Percentiles rank a stretch among this genome's conserved stretches.
phyloP scores from a whole-genome alignment of 1,140 invertebrate genomes.

The Cydia pomonella region DNA sequence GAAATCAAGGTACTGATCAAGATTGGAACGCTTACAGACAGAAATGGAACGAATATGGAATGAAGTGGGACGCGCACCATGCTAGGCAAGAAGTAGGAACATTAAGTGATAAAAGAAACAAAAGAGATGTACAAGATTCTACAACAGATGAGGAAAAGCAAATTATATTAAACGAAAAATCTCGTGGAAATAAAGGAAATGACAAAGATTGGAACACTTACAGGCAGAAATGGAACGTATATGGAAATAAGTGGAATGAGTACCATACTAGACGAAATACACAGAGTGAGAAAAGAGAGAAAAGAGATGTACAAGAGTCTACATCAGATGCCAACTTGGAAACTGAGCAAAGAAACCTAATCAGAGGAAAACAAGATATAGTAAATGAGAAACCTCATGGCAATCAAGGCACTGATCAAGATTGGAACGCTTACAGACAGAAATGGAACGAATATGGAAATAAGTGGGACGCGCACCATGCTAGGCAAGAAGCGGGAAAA shows the following conservation, averaged over 20 bases:
- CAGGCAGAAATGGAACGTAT: not conserved
- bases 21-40: too few relatives aligned
- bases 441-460: not conserved
- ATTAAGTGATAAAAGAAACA: too few relatives aligned
- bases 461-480: not conserved
- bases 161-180: not conserved
- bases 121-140: not conserved
- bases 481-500: not conserved
- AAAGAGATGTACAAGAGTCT: constrained; percentile 3
- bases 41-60: too few relatives aligned
- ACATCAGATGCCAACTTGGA: not conserved
- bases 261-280: not conserved
- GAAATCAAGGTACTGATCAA: too few relatives aligned
- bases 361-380: not conserved
- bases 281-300: not conserved
- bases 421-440: not conserved
- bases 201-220: not conserved
- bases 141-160: not conserved
- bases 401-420: not conserved
- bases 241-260: not conserved
- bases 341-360: not conserved
- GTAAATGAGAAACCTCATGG: not conserved
- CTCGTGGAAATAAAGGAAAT: too few relatives aligned
- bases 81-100: too few relatives aligned
- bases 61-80: too few relatives aligned